Conservation (phyloP, 2,888 invertebrate genomes). For the Lasioglossum morio region DNA sequence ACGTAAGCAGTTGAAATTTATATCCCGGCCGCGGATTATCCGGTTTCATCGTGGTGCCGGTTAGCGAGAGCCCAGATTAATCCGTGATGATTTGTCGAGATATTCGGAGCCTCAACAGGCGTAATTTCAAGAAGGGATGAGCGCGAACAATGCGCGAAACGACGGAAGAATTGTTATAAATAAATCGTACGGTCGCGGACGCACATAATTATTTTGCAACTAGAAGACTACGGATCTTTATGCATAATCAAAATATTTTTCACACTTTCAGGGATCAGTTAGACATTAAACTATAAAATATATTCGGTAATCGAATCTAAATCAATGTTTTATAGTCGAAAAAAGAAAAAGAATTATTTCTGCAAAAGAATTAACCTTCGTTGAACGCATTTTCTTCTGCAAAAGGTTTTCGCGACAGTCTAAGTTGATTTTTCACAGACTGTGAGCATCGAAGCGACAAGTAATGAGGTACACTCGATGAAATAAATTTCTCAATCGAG, state of each 20-base stretch:
- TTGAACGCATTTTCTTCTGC: not conserved
- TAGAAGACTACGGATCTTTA: not conserved
- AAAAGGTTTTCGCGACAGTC: not conserved
- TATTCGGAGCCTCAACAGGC: constrained; percentile 20
- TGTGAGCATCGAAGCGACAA: not conserved
- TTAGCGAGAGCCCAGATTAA: constrained; percentile 23
- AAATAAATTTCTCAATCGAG: not conserved
- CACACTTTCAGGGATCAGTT: not conserved
- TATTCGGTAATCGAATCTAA: too few species aligned
- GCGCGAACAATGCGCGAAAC: not conserved
- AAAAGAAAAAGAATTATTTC: too few species aligned
- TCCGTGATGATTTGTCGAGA: constrained; percentile 17
- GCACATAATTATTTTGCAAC: not conserved
- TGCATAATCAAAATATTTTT: too few species aligned
- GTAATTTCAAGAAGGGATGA: constrained; percentile 4
- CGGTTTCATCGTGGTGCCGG: constrained; percentile 23
- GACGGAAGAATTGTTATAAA: not conserved
- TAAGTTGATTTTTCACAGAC: not conserved
- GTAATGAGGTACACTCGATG: not conserved
- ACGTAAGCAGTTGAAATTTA: constrained; percentile 47
- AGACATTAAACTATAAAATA: too few species aligned
- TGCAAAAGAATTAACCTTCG: not conserved
- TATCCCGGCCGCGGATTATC: constrained; percentile 30
- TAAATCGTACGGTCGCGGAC: not conserved
- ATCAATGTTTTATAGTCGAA: too few species aligned